Conservation (phyloP, 2,888 invertebrate genomes). For the Apantesis nais region DNA sequence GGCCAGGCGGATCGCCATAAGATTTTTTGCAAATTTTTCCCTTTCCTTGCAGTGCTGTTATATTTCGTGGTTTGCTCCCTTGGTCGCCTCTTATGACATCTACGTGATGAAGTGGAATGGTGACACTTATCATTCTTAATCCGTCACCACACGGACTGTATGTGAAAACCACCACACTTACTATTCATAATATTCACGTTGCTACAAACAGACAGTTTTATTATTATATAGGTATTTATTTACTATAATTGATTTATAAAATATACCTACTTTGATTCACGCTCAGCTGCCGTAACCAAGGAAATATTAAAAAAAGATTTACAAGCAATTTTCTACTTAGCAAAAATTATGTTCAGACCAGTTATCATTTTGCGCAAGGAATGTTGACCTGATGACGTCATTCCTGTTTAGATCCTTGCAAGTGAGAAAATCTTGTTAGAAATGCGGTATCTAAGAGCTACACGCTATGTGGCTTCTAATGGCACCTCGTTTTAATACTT, state of each 20-base stretch:
- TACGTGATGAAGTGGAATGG: too few relatives aligned
- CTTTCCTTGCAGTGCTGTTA: too few relatives aligned
- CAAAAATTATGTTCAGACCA: slow-evolving; percentile 6
- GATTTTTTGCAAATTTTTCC: too few relatives aligned
- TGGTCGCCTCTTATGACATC: too few relatives aligned
- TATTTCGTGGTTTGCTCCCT: too few relatives aligned
- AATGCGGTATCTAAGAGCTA: too few relatives aligned
- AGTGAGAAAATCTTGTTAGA: background rate
- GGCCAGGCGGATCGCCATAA: too few relatives aligned
- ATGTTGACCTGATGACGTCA: slow-evolving; percentile 1
- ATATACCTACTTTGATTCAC: slow-evolving; percentile 32
- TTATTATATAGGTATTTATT: background rate
- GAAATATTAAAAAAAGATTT: slow-evolving; percentile 12
- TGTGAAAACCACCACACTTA: too few relatives aligned
- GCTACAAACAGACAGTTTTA: slow-evolving; percentile 1
- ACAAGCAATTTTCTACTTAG: slow-evolving; percentile 24
- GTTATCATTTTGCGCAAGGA: background rate
- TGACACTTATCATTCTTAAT: too few relatives aligned
- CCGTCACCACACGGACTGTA: too few relatives aligned
- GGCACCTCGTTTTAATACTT: too few relatives aligned
- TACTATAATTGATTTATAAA: slow-evolving; percentile 27
- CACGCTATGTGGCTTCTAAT: too few relatives aligned
- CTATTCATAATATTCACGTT: background rate
- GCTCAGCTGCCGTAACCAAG: slow-evolving; percentile 21
- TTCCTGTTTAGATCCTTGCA: background rate